Evolutionary conservation across 2,888 invertebrate genomes (phyloP).

Genomic region (Nowickia ferox): DNA sequence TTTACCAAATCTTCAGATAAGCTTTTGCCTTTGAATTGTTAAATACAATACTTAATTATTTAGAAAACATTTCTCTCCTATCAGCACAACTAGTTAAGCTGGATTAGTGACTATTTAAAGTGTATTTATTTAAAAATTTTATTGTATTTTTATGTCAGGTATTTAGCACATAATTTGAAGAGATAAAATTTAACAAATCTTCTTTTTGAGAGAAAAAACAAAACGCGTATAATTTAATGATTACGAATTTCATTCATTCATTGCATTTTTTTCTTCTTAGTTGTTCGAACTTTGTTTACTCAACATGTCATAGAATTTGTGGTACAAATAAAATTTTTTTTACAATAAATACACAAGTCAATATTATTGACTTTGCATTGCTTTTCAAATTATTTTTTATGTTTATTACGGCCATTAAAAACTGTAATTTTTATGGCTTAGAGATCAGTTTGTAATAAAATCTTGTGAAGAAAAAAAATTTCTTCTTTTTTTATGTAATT

Average conservation of each 20-base stretch:
- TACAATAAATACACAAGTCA: not conserved
- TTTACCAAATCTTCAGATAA: too few species aligned
- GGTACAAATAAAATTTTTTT: too few species aligned
- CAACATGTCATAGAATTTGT: constrained; percentile 14
- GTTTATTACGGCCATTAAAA: constrained; percentile 6
- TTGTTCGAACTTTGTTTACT: constrained; percentile 13
- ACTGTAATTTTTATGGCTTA: not conserved
- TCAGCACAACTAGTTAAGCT: not conserved
- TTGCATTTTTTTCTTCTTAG: not conserved
- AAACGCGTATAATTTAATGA: not conserved
- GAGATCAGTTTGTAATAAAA: not conserved
- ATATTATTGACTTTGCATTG: not conserved
- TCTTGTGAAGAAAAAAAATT: not conserved
- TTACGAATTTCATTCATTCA: not conserved
- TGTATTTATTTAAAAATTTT: constrained; percentile 10
- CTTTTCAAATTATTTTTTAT: not conserved
- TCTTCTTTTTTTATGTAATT: constrained; percentile 9
- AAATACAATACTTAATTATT: not conserved
- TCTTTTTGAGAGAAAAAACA: not conserved
- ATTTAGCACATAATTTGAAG: constrained; percentile 29
- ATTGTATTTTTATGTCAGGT: constrained; percentile 8
- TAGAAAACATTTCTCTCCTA: not conserved
- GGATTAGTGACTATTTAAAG: not conserved
- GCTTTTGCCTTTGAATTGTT: not conserved
- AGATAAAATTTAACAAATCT: constrained; percentile 13